Base-by-base conservation (phyloP, 2,888 invertebrate genomes). In the Hypsopygia costalis region DNA sequence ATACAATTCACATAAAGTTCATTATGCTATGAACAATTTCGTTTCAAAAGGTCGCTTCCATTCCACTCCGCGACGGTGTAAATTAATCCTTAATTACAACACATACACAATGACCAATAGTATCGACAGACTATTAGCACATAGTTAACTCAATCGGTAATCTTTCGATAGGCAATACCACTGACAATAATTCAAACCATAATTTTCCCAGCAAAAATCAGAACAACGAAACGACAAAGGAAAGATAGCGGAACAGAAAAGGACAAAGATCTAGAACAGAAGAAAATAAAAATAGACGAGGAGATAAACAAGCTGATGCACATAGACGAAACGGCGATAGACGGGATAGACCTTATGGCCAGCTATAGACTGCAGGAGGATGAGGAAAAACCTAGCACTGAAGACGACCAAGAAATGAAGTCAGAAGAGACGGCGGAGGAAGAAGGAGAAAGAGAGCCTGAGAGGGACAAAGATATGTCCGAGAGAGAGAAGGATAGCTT, bases 241-340 rank as follows among this genome's bases (percentile, higher is more conserved):
- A 90, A 92, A 65, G 90, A 93, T 72, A 89, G 93, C 75, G 72
- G 86, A 0, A 73, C 81, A 46, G 88, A 93, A 32, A 90, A 92
- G 45, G 69, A 91, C 61, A 69, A 82, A 51, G 87, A 87, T 11
- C 6, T 47, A 1, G 74, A 81, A 8, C 51, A 60, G 60, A 90
- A 72, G 76, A 92, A 67, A 52, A 64, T 52, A 52, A 91, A 76
- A 55, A 30, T 62, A 0, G 87, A 88, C 0, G 80, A 80, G 0
- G 79, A 79, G 2, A 27, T 55, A 4, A 60, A 53, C 1, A 82
- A 73, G 48, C 58, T 77, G 8, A 69, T 86, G 40, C 71, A 85
- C 39, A 88, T 89, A 12, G 89, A 89, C 44, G 89, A 89, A 39
- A 87, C 87, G 0, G 89, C 89, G 0, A 85, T 89, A 28, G 89